A percentile compares a stretch with the other conserved stretches of the same genome.
Evolutionary conservation across 2,888 invertebrate genomes (phyloP).

Genomic region (Timema cristinae): DNA sequence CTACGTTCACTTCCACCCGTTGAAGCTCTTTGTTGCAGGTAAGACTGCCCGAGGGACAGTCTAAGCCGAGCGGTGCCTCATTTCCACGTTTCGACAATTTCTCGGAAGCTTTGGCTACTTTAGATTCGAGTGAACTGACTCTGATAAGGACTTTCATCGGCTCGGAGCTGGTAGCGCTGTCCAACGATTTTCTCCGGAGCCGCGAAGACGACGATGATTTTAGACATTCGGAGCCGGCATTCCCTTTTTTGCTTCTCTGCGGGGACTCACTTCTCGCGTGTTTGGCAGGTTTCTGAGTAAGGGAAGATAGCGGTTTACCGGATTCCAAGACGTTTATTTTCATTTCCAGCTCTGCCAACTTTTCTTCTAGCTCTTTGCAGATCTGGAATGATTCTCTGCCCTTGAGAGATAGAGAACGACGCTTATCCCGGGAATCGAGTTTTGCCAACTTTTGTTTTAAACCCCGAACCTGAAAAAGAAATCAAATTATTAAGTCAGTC

Average conservation of each 20-base stretch:
- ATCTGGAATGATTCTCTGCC: conserved; percentile 76
- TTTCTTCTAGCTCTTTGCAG: conserved; percentile 80
- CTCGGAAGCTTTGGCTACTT: conserved; percentile 60
- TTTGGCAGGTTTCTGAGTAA: conserved; percentile 37
- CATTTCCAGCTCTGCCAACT: conserved; percentile 73
- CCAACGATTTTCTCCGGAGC: conserved; percentile 69
- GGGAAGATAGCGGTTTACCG: conserved; percentile 38
- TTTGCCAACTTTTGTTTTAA: conserved; percentile 76
- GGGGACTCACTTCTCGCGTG: conserved; percentile 40
- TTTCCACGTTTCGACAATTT: background rate
- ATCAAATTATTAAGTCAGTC: background rate
- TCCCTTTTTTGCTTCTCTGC: conserved; percentile 29
- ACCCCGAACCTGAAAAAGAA: conserved; percentile 48
- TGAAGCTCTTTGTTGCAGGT: conserved; percentile 13
- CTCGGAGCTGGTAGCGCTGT: conserved; percentile 72
- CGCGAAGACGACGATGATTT: conserved; percentile 53
- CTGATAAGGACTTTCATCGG: conserved; percentile 76
- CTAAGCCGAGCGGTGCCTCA: no score
- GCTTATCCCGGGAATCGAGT: conserved; percentile 70
- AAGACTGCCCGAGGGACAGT: background rate
- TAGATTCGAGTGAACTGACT: conserved; percentile 70
- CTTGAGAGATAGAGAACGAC: conserved; percentile 77
- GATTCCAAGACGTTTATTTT: conserved; percentile 67
- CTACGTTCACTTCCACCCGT: conserved; percentile 26
- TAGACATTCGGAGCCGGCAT: conserved; percentile 45